phyloP scores from a whole-genome alignment of 2,888 invertebrate species.

The Ophion ellenae region DNA sequence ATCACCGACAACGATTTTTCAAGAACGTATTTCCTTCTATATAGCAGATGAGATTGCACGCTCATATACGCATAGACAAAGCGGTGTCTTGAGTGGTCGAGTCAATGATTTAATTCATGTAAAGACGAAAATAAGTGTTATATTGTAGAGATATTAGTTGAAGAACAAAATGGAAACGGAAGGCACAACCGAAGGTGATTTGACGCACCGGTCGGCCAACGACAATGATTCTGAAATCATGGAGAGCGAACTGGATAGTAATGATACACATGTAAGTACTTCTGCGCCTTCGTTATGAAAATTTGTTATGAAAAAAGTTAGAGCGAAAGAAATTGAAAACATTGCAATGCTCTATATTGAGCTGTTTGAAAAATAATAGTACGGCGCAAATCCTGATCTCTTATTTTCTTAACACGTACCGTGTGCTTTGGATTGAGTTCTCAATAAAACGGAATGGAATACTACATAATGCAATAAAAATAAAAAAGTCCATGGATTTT shows the following conservation, averaged over 20 bases:
- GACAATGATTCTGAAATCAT: slow-evolving; percentile 7
- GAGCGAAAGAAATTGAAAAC: background rate
- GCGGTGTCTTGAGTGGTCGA: background rate
- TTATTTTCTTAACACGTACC: background rate
- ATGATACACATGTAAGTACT: slow-evolving; percentile 4
- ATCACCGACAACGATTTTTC: no score
- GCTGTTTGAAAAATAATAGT: slow-evolving; percentile 2
- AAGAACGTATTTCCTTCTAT: no score
- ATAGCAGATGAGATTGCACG: no score
- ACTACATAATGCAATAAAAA: no score
- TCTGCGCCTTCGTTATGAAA: background rate
- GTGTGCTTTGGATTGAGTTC: no score
- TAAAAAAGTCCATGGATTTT: no score
- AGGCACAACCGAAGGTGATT: background rate
- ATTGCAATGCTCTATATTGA: slow-evolving; percentile 2
- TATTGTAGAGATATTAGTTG: slow-evolving; percentile 8
- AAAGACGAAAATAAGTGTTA: background rate
- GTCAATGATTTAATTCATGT: slow-evolving; percentile 12
- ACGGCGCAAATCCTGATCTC: slow-evolving; percentile 8
- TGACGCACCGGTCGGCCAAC: slow-evolving; percentile 4
- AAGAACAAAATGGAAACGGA: slow-evolving; percentile 2
- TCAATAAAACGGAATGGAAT: no score
- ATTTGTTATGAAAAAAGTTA: no score
- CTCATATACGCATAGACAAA: no score
- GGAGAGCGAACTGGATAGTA: background rate